Percentiles rank a stretch among this genome's conserved stretches.
These are phyloP conservation scores for Caenorhabditis sinica DNA, from an alignment of 2,888 invertebrate genomes.

Conservation along the genomic window DNA sequence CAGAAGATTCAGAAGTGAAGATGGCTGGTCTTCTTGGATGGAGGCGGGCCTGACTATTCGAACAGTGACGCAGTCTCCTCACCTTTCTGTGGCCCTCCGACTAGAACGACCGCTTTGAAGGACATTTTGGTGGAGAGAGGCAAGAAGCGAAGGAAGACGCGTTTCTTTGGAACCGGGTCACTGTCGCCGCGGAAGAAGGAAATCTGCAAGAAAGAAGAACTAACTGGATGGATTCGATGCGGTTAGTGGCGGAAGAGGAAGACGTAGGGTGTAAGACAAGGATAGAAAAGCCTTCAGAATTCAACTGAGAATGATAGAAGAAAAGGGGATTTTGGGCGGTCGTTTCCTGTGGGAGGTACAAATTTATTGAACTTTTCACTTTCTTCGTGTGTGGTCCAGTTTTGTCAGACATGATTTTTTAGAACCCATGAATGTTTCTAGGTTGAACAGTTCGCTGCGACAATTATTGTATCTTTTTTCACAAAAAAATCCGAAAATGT, in stretches of 20 bases:
- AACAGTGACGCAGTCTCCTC: constrained; percentile 60
- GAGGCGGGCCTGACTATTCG: constrained; percentile 49
- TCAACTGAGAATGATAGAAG: constrained; percentile 29
- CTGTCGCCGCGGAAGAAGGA: constrained; percentile 45
- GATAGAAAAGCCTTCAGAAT: constrained; percentile 26
- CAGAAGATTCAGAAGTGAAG: constrained; percentile 20
- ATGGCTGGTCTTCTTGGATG: constrained; percentile 23
- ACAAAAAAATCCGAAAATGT: too few relatives aligned
- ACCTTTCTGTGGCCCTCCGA: constrained; percentile 97
- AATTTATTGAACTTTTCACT: constrained; percentile 46
- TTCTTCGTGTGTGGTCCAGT: constrained; percentile 18
- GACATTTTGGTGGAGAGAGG: constrained; percentile 70
- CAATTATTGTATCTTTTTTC: too few relatives aligned
- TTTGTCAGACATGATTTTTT: background rate
- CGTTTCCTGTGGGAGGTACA: constrained; percentile 42
- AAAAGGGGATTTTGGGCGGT: constrained; percentile 39
- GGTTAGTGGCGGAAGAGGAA: constrained; percentile 3
- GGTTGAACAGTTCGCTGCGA: background rate
- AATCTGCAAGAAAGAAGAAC: constrained; percentile 41
- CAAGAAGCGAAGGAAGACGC: constrained; percentile 45
- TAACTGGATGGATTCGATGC: constrained; percentile 50
- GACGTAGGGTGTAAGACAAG: constrained; percentile 4
- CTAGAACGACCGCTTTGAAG: constrained; percentile 90
- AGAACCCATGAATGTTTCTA: constrained; percentile 6
- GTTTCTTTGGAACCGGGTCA: constrained; percentile 71